phyloP scores from a whole-genome alignment of 1,140 invertebrate species.

The Agrypnia vestita region DNA sequence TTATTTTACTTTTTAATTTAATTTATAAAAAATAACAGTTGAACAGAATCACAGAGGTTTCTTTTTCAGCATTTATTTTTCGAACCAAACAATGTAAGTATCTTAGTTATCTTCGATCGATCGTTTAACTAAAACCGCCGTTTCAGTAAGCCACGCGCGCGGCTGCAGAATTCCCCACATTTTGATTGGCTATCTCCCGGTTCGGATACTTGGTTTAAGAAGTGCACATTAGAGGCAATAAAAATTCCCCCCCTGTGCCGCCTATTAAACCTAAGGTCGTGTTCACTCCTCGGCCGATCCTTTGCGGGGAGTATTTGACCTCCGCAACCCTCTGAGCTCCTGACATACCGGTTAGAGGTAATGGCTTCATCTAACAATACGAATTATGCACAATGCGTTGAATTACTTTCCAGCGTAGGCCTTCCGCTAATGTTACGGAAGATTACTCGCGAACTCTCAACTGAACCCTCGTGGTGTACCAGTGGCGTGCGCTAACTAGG shows the following conservation, averaged over 20 bases:
- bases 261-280: conserved; percentile 13
- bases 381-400: conserved; percentile 30
- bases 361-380: conserved; percentile 29
- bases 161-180: conserved; percentile 8
- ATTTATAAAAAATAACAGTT: no score
- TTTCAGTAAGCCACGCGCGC: conserved; percentile 15
- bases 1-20: no score
- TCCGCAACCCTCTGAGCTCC: background rate
- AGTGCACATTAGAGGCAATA: conserved; percentile 42
- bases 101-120: no score
- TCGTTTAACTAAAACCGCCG: background rate
- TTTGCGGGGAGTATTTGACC: conserved; percentile 11
- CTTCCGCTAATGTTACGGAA: conserved; percentile 14
- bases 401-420: conserved; percentile 4
- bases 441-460: conserved; percentile 12
- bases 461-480: no score
- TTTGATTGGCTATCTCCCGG: conserved; percentile 22
- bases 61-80: no score
- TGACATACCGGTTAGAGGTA: conserved; percentile 21
- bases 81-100: no score
- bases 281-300: conserved; percentile 4
- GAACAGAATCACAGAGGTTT: no score
- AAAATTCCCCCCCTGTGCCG: conserved; percentile 28
- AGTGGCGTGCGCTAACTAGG: no score
- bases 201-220: conserved; percentile 7